Evolutionary conservation across 1,140 invertebrate genomes (phyloP).

Genomic region (Drepana arcuata): DNA sequence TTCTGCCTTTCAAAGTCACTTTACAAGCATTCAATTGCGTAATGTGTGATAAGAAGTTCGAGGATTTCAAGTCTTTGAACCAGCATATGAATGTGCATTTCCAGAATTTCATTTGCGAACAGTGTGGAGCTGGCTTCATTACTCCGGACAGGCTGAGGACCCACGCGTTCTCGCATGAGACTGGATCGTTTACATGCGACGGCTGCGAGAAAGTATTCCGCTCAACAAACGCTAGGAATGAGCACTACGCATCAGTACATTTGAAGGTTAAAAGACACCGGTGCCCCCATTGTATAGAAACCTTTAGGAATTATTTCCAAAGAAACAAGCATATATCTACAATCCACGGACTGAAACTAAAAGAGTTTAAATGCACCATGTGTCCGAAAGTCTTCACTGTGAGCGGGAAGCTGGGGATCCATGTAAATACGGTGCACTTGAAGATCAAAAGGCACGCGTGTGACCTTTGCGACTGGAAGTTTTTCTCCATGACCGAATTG

Average conservation of each 20-base stretch:
- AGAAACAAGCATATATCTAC: slow-evolving; percentile 52
- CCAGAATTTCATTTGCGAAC: slow-evolving; percentile 81
- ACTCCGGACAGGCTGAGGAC: slow-evolving; percentile 46
- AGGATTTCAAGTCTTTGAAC: slow-evolving; percentile 57
- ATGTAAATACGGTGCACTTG: slow-evolving; percentile 48
- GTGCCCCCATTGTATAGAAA: slow-evolving; percentile 50
- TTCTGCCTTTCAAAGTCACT: slow-evolving; percentile 48
- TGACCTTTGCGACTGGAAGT: slow-evolving; percentile 75
- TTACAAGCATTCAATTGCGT: slow-evolving; percentile 43
- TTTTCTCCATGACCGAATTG: slow-evolving; percentile 74
- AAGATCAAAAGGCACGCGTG: slow-evolving; percentile 72
- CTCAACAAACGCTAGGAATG: slow-evolving; percentile 45
- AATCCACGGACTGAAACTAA: slow-evolving; percentile 48
- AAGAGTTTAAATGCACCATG: slow-evolving; percentile 52
- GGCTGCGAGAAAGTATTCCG: slow-evolving; percentile 63
- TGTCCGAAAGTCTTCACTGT: slow-evolving; percentile 52
- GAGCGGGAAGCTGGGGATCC: slow-evolving; percentile 50
- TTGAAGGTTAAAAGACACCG: slow-evolving; percentile 49
- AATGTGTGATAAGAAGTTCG: slow-evolving; percentile 54
- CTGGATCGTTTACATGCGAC: slow-evolving; percentile 53
- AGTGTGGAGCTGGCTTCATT: slow-evolving; percentile 81
- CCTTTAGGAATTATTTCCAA: slow-evolving; percentile 57
- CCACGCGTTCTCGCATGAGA: slow-evolving; percentile 60
- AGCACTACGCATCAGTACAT: slow-evolving; percentile 48
- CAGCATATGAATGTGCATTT: slow-evolving; percentile 66